Base-by-base conservation (phyloP, 2,113 vertebrate genomes). In the Pteruthius melanotis region DNA sequence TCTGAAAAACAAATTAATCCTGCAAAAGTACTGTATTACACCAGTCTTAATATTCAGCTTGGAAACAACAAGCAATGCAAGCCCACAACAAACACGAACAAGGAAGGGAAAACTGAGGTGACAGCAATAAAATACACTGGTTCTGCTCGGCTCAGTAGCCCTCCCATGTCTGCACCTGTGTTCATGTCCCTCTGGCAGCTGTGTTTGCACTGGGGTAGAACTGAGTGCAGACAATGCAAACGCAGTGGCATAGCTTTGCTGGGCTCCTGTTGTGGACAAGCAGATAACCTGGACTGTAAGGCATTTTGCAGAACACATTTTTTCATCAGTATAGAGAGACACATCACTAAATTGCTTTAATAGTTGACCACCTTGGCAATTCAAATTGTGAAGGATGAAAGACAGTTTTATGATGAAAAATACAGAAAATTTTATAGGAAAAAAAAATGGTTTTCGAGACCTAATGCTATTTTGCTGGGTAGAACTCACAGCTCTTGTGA, bases 161-260 rank as follows among this genome's bases (percentile, higher is more conserved):
- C 14, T 65, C 19, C 15, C 23, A 19, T 6, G 6, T 13, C n/a
- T 49, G 27, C 17, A 39, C 3, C 5, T 33, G 22, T 30, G 40
- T 45, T 47, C 15, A 5, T 2, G 7, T 39, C 11, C 52, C 21
- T 57, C 5, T 24, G 23, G n/a, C 37, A 65, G 45, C 15, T 65
- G 16, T 11, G 13, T 39, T 56, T 52, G 40, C 26, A 30, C 27
- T 22, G 37, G 37, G 26, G 33, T 30, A 81, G 66, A 74, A 40
- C 15, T 47, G 37, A 81, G 57, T 30, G 15, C 20, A 75, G 35
- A 42, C 26, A 63, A 44, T 24, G 21, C 28, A 45, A 60, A 71
- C 0, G 2, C 11, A 15, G 31, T 17, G 7, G 1, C 35, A 57
- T 0, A 1, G 35, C 40, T 30, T 72, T 0, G 0, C 61, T 54